Conservation (phyloP, 2,113 vertebrate genomes). For the Capreolus pygargus region DNA sequence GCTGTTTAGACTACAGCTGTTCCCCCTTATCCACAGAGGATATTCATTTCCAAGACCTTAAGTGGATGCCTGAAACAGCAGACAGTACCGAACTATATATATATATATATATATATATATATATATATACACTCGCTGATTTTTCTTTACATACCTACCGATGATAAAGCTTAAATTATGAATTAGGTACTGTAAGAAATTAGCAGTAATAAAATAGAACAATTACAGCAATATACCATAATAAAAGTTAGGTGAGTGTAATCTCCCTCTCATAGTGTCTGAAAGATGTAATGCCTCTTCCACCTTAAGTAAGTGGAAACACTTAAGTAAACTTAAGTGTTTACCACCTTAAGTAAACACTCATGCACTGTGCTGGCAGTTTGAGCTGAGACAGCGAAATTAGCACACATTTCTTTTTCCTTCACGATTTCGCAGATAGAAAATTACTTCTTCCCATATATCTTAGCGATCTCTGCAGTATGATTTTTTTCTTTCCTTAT, state of each 20-base stretch:
- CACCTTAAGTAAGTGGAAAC: background rate
- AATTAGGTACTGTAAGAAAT: background rate
- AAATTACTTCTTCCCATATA: background rate
- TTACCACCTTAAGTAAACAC: background rate
- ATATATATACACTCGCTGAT: accelerated
- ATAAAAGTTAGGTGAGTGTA: background rate
- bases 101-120: background rate
- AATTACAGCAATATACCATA: background rate
- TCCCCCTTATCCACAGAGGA: background rate
- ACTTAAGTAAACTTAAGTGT: too few relatives aligned
- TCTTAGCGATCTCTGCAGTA: background rate
- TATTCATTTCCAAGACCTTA: background rate
- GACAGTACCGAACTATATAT: background rate
- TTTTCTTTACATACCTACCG: background rate
- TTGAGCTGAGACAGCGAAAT: background rate
- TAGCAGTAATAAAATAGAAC: background rate
- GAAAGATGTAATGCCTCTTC: background rate
- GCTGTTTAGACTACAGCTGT: background rate
- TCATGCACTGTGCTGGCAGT: background rate
- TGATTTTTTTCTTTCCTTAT: background rate
- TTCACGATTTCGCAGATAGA: background rate
- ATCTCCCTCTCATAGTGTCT: background rate
- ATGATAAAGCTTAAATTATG: background rate
- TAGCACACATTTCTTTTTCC: background rate
- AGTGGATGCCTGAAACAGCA: background rate